Percentiles rank a stretch among this genome's conserved stretches.
Conservation (phyloP, 2,797 vertebrate genomes). For the Eleutherodactylus coqui region DNA sequence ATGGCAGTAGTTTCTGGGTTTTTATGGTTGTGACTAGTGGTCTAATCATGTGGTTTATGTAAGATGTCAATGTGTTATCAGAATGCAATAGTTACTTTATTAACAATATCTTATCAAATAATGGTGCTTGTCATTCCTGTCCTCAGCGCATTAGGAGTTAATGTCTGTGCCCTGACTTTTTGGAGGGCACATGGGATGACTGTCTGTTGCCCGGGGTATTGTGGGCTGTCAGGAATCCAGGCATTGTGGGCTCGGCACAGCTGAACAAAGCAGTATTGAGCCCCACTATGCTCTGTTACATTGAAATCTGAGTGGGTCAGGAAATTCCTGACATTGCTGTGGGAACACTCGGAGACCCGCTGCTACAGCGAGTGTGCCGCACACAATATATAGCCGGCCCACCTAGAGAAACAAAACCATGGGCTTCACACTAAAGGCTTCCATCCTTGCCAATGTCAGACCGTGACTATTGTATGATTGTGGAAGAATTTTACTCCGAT, state of each 20-base stretch:
- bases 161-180: conserved; percentile 31
- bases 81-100: background rate
- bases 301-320: conserved; percentile 62
- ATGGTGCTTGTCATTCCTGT: background rate
- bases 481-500: background rate
- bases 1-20: background rate
- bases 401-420: background rate
- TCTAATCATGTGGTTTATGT: background rate
- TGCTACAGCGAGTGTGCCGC: conserved; percentile 47
- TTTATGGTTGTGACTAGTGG: background rate
- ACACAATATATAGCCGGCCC: background rate
- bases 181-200: conserved; percentile 50
- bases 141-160: conserved; percentile 30
- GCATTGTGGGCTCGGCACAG: conserved; percentile 53
- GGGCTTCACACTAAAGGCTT: background rate
- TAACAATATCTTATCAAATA: background rate
- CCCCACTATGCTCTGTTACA: conserved; percentile 45
- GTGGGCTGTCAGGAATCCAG: conserved; percentile 59
- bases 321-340: conserved; percentile 61
- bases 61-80: background rate
- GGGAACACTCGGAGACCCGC: conserved; percentile 54
- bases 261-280: conserved; percentile 62
- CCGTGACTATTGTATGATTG: background rate
- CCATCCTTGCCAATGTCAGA: background rate
- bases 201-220: conserved; percentile 40